Percentiles rank a stretch among this genome's conserved stretches.
Conservation (phyloP, 2,888 invertebrate genomes). For the Dryobota labecula region DNA sequence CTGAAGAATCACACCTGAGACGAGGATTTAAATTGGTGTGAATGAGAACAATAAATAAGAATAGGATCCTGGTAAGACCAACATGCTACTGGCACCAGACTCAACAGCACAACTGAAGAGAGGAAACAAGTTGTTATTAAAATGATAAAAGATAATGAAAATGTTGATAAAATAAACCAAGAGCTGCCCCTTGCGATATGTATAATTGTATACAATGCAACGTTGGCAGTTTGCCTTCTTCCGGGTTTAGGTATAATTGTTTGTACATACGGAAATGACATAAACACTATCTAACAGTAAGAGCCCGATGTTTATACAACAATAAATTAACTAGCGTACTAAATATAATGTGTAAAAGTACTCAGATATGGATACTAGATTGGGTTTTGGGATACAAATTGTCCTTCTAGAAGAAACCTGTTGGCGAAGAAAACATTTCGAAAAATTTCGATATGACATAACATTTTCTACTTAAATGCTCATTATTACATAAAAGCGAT, state of each 20-base stretch:
- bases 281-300: conserved; percentile 5
- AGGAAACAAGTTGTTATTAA: neutral
- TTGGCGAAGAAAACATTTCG: too few species aligned
- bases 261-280: conserved; percentile 27
- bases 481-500: neutral
- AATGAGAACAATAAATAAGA: neutral
- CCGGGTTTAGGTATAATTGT: conserved; percentile 32
- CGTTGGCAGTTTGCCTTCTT: conserved; percentile 51
- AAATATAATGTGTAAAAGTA: neutral
- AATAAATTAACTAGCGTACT: neutral
- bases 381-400: neutral
- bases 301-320: neutral
- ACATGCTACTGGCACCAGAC: neutral
- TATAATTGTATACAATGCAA: neutral
- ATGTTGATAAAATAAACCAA: conserved; percentile 18
- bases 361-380: neutral
- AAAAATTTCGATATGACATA: too few species aligned
- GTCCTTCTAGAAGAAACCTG: neutral
- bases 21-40: neutral
- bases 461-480: neutral
- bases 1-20: neutral
- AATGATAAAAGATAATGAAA: neutral
- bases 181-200: neutral
- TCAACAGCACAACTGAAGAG: neutral
- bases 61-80: neutral